phyloP scores from a whole-genome alignment of 2,888 invertebrate species.

The Eupithecia dodoneata region DNA sequence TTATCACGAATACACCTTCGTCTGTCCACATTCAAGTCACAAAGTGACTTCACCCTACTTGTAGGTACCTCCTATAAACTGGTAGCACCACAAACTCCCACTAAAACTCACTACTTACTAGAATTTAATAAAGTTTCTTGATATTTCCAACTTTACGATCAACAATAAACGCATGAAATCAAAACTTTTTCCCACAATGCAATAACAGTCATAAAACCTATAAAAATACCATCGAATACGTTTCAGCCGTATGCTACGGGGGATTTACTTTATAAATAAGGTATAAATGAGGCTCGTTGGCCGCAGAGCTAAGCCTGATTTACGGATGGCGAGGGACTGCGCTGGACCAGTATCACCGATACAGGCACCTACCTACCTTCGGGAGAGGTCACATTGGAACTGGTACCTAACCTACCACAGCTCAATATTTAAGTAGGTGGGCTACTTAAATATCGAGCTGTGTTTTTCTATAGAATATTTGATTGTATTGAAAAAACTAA shows the following conservation, averaged over 20 bases:
- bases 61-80: not conserved
- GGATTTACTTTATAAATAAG: constrained; percentile 79
- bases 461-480: no score
- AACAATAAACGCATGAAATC: constrained; percentile 39
- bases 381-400: constrained; percentile 29
- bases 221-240: constrained; percentile 53
- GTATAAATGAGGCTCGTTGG: constrained; percentile 74
- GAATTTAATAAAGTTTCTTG: constrained; percentile 15
- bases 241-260: constrained; percentile 47
- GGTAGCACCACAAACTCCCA: constrained; percentile 8
- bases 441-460: not conserved
- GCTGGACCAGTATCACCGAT: constrained; percentile 31
- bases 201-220: constrained; percentile 53
- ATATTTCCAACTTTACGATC: constrained; percentile 29
- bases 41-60: not conserved
- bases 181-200: constrained; percentile 41
- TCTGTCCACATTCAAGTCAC: not conserved
- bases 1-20: not conserved
- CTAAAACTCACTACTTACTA: constrained; percentile 20
- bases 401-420: no score
- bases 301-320: constrained; percentile 76
- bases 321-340: constrained; percentile 64
- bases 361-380: constrained; percentile 21
- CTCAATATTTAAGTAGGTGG: not conserved
- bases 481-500: no score